Evolutionary conservation across 2,113 vertebrate species (phyloP), one percentile per base, ranked within the genome.

Genomic region (Etia nguti): DNA sequence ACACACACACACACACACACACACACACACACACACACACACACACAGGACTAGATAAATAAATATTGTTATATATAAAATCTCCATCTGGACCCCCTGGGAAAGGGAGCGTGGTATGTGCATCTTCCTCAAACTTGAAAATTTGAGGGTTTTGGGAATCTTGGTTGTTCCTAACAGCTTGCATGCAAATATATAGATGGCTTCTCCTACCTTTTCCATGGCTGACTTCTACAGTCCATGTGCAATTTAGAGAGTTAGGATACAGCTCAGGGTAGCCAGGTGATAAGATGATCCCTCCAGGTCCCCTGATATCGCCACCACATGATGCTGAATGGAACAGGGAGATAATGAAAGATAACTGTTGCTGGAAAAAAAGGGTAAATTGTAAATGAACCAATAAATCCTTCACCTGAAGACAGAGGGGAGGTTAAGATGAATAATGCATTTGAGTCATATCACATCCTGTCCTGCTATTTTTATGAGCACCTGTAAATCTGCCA

Each of bases 191-290:
- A 46, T 75, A 75, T 29, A 26, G 20, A 26, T 3, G 11, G 1
- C 16, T 56, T 56, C 82, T 59, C 86, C 16, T 92, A 97, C 96
- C 96, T 96, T 97, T 97, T 79, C 96, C 96, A 73, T 97, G 96
- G 90, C 94, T 95, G 90, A 96, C 96, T 90, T 97, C 96, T 50
- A 97, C 95, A 8, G 94, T 96, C 98, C 98, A 99, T 1, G 99
- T 97, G 50, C 98, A 99, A 92, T 99, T 99, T 92, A 99, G 97
- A 89, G 98, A 99, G 96, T 98, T 99, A 2, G 98, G 98, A 41
- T 99, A 99, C 18, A 98, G 97, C 86, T 99, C 98, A 0, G 98
- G 98, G 56, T 97, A 99, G 57, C 98, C 99, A 16, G 98, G 98
- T 46, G 98, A 99, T 60, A 99, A 97, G 82, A 99, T 98, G 84